Base-by-base conservation (phyloP, 2,113 vertebrate genomes). In the Ellobius talpinus region DNA sequence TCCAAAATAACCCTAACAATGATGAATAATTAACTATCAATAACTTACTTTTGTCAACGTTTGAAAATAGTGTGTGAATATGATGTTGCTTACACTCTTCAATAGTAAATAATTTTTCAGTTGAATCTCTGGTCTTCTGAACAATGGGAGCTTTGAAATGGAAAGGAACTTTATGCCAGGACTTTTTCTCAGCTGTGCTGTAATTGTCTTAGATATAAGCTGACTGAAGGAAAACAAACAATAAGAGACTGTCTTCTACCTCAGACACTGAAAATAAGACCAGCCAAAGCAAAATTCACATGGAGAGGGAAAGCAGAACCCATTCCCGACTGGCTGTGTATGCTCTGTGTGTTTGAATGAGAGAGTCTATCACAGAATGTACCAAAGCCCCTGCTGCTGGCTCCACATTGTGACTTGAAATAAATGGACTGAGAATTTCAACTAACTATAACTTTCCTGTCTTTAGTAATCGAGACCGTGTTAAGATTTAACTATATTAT, bases 181-280 rank as follows among this genome's bases (percentile, higher is more conserved):
- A 5, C 96, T 90, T 93, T 93, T 94, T 21, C 31, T 91, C 93
- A 98, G 96, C 96, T 98, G 94, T 89, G 77, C 45, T 66, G 16
- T 77, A 89, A 96, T 94, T 97, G 95, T 97, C 92, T 95, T 95
- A 91, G 95, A 70, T 89, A 31, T 72, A 86, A 96, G 52, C 73
- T 89, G n/a, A 96, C 29, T 12, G 77, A 97, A 93, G 92, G 58
- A 74, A 97, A 96, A 87, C 87, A 97, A 97, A 95, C 88, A 96
- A 52, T 36, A 36, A 58, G 23, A 76, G 52, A 70, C 29, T 88
- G 42, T 97, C 88, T 97, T 45, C 31, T 92, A 77, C 61, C 47
- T 23, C 47, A 91, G 63, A 87, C 63, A 42, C 39, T 70, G 50
- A 77, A 92, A 90, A 82, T 58, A 68, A 96, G 91, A 84, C 10